Base-by-base conservation (phyloP, 2,888 invertebrate species). In the Anticlea derivata region DNA sequence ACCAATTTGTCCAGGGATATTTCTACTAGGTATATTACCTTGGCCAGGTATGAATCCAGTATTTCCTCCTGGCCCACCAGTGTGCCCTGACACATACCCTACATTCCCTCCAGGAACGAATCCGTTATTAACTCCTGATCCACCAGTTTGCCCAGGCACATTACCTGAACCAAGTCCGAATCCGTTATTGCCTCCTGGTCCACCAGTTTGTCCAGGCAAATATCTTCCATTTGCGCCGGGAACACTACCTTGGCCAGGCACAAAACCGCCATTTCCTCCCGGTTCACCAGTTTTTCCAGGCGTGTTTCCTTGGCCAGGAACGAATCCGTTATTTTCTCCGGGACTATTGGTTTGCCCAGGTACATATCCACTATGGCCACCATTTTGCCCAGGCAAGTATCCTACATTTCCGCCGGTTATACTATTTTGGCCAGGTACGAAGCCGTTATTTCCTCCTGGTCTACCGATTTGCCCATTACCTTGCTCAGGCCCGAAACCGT, bases 51-150 rank as follows among this genome's bases (percentile, higher is more conserved):
- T 49, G n/a, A 40, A 56, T 5, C 45, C 38, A 10, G 31, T 44
- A 27, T 52, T 56, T 43, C 54, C 39, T n/a, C 33, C 37, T 4
- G 46, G 29, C 17, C 31, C 47, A 13, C 23, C 39, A 8, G 31
- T 27, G 48, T 54, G 64, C 6, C 61, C 54, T 2, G 61, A 50
- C 1, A 54, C 45, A 55, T 63, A 61, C 22, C 34, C 61, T 10
- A 51, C 55, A 26, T 39, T 49, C 23, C 50, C 55, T 34, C 45
- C 52, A 5, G 48, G 45, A 3, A 24, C 29, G 4, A 34, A 58
- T 1, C 41, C 43, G 4, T 51, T 43, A 24, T 47, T 55, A 45
- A 54, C 39, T 13, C 50, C 50, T 4, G 41, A 29, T 6, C 33
- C 48, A 30, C 26, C 30, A 11, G 34, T n/a, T 51, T 51, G 50